Evolutionary conservation across 2,113 vertebrate species (phyloP), one percentile per base, ranked within the genome.

Genomic region (Urocolius indicus): DNA sequence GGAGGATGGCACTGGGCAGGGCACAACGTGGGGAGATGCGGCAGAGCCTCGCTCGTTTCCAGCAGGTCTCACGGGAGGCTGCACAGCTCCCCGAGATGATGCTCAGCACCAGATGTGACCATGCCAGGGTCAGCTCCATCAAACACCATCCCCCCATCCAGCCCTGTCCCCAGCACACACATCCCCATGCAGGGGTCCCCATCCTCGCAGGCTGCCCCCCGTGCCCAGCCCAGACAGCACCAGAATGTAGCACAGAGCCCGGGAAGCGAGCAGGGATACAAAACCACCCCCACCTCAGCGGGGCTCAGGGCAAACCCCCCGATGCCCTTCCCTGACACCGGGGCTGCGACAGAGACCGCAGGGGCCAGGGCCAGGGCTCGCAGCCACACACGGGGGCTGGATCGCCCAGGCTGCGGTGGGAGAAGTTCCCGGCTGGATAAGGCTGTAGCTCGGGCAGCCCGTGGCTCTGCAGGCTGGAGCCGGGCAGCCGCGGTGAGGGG

Each of bases 71-170:
- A 4, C 55, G 71, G 10, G 29, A 91, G 52, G 51, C 34, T 72
- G 58, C 2, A 16, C 65, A 52, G 83, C 61, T 63, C 80, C 43
- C 48, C 5, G 3, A n/a, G 41, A 36, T 0, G 12, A 80, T 34
- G 76, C 69, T 61, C 2, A 4, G 4, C 49, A 34, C 21, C 58
- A 74, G 41, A 24, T 11, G 52, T 27, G 38, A 13, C 16, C 9
- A 2, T 0, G 3, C 29, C 54, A 69, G 55, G 57, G 48, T 29
- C 38, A 10, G 24, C 0, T 2, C 30, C n/a, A 32, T 1, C 4
- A 45, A 17, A 67, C 5, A 30, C 34, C 61, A 41, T 13, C 38
- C 23, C 27, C 13, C 10, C 5, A 19, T 12, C 7, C 22, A 65
- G 69, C 22, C 24, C 65, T 7, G 11, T 34, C 41, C 58, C 63